A percentile compares a stretch with the other conserved stretches of the same genome.
Conservation (phyloP, 2,888 invertebrate genomes). For the Cryptocephalus primarius region DNA sequence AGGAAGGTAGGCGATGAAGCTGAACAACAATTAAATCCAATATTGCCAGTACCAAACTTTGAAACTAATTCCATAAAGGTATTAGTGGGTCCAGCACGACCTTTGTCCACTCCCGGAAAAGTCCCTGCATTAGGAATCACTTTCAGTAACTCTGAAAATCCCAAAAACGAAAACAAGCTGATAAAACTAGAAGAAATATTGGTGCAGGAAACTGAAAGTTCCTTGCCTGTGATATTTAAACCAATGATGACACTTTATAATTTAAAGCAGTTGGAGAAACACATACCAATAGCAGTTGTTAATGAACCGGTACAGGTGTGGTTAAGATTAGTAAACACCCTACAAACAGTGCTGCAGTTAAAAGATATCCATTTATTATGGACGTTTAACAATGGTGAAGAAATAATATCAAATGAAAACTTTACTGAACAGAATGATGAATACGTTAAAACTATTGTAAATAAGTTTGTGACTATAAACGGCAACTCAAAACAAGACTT, state of each 20-base stretch:
- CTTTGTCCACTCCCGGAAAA: constrained; percentile 45
- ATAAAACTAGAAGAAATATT: constrained; percentile 67
- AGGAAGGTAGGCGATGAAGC: constrained; percentile 35
- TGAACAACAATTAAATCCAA: constrained; percentile 16
- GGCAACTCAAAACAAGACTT: constrained; percentile 52
- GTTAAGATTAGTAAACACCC: constrained; percentile 63
- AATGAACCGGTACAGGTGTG: constrained; percentile 76
- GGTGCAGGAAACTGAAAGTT: constrained; percentile 56
- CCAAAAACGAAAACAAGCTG: constrained; percentile 43
- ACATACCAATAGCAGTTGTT: constrained; percentile 60
- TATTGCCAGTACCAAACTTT: constrained; percentile 66
- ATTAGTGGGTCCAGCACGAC: constrained; percentile 50
- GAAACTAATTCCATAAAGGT: constrained; percentile 59
- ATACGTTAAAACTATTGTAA: constrained; percentile 46
- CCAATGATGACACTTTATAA: constrained; percentile 67
- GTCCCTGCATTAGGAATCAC: constrained; percentile 43
- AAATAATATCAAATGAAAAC: constrained; percentile 28
- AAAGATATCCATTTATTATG: constrained; percentile 63
- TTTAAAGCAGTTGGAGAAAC: constrained; percentile 49
- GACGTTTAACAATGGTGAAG: constrained; percentile 46
- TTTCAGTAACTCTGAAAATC: constrained; percentile 27
- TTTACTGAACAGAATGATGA: constrained; percentile 32
- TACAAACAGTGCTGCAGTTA: constrained; percentile 60
- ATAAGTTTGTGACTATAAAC: constrained; percentile 46
- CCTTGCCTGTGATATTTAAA: constrained; percentile 64